phyloP scores from a whole-genome alignment of 2,888 invertebrate genomes.

The Callinectes sapidus region DNA sequence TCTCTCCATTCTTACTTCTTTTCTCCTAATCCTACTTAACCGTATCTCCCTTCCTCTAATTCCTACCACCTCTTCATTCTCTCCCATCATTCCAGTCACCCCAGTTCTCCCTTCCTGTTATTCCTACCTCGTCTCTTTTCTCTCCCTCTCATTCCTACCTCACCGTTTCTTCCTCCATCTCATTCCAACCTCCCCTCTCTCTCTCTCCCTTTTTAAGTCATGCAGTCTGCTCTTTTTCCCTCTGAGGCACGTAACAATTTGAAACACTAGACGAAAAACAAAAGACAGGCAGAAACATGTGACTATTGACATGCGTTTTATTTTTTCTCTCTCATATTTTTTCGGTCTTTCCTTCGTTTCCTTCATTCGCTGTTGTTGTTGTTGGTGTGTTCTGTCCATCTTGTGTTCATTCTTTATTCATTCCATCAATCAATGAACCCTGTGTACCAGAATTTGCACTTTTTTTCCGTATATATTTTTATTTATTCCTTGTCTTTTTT shows the following conservation, averaged over 20 bases:
- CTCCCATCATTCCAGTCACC: too few species aligned
- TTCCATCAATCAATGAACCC: neutral
- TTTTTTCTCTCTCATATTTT: neutral
- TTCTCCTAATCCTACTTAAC: too few species aligned
- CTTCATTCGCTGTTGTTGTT: neutral
- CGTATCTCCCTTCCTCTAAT: too few species aligned
- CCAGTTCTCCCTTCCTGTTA: too few species aligned
- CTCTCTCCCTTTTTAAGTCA: too few species aligned
- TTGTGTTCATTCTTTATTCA: constrained; percentile 1
- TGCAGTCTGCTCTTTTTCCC: neutral
- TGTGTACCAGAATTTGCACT: neutral
- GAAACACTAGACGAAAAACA: neutral
- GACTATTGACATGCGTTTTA: neutral
- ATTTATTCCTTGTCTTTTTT: neutral
- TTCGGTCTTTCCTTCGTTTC: neutral
- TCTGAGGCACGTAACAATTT: neutral
- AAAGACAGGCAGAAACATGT: neutral
- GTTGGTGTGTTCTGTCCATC: neutral
- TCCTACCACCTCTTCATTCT: too few species aligned
- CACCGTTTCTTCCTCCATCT: too few species aligned
- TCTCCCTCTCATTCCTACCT: too few species aligned
- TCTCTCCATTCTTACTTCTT: too few species aligned
- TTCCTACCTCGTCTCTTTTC: too few species aligned
- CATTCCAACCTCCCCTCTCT: too few species aligned
- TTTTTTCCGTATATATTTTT: neutral